Evolutionary conservation across 2,113 vertebrate species (phyloP).

Genomic region (Laterallus jamaicensis): DNA sequence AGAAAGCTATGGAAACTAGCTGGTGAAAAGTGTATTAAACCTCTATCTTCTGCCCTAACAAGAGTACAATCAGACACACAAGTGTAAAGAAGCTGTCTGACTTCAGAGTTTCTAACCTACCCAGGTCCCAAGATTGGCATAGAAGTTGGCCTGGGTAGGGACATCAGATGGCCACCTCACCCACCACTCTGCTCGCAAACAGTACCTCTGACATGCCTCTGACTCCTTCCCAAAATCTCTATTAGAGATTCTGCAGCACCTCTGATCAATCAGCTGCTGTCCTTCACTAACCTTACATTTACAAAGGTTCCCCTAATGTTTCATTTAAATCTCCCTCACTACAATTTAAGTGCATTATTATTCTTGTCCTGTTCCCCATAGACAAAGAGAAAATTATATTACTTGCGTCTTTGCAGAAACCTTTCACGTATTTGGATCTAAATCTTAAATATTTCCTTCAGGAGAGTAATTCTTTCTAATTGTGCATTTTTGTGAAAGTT

Average conservation of each 20-base stretch:
- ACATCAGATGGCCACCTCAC: accelerated
- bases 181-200: background rate
- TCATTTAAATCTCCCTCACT: background rate
- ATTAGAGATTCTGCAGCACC: background rate
- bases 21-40: background rate
- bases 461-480: background rate
- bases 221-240: background rate
- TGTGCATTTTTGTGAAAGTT: background rate
- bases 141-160: background rate
- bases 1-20: background rate
- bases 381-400: background rate
- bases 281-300: background rate
- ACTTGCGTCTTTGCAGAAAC: background rate
- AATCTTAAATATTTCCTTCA: background rate
- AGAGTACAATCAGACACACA: background rate
- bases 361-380: background rate
- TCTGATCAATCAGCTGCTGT: background rate
- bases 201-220: background rate
- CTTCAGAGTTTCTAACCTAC: background rate
- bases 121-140: background rate
- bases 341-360: background rate
- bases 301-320: background rate
- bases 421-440: background rate
- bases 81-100: background rate
- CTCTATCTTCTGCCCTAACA: background rate